Evolutionary conservation across 2,797 vertebrate genomes (phyloP).

Genomic region (Acropternis orthonyx): DNA sequence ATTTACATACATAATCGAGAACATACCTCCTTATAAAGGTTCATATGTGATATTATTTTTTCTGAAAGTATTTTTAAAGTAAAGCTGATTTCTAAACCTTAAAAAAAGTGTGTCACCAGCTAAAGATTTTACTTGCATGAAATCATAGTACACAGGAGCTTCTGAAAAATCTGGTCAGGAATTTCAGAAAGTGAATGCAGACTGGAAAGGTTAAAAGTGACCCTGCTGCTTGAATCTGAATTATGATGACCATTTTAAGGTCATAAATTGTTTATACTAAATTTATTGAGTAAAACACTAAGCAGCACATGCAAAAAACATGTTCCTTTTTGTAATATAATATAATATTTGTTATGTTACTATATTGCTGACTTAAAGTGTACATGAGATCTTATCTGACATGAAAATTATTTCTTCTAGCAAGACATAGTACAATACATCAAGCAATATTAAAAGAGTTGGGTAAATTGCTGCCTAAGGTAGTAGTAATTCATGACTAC

Average conservation of each 20-base stretch:
- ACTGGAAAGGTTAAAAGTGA: not conserved
- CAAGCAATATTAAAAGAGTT: not conserved
- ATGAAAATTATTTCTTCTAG: not conserved
- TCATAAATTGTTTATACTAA: not conserved
- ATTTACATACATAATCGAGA: not conserved
- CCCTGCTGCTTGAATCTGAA: not conserved
- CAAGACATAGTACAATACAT: not conserved
- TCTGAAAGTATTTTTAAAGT: not conserved
- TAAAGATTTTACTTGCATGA: not conserved
- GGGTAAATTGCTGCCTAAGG: not conserved
- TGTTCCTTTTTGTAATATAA: not conserved
- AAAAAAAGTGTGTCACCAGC: not conserved
- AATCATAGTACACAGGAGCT: not conserved
- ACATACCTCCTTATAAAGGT: not conserved
- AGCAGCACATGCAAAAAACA: not conserved
- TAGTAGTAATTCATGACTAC: not conserved
- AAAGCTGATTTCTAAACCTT: not conserved
- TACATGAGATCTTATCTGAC: not conserved
- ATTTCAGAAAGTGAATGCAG: not conserved
- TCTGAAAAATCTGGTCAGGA: not conserved
- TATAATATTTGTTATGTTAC: not conserved
- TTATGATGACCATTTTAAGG: not conserved
- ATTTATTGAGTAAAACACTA: not conserved
- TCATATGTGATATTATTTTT: not conserved
- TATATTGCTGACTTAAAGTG: not conserved